phyloP scores from a whole-genome alignment of 64 coral and sea anemone genomes.

The Stichodactyla mertensii region DNA sequence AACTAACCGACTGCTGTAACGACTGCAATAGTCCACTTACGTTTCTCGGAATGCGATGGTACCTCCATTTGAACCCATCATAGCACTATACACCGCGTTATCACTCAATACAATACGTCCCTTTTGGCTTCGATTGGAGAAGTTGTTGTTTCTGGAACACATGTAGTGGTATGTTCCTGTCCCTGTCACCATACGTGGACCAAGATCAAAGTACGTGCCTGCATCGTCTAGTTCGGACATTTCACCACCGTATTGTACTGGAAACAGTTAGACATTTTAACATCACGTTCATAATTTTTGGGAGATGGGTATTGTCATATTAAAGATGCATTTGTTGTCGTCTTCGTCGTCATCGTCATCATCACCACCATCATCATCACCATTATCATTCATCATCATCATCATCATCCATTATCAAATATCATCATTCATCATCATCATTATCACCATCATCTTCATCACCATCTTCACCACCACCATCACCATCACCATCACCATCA shows the following conservation, averaged over 20 bases:
- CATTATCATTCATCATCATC: too few species aligned
- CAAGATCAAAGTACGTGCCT: conserved; percentile 90
- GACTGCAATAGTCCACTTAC: conserved; percentile 43
- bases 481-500: too few species aligned
- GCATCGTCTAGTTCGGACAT: conserved; percentile 98
- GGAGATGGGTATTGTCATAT: too few species aligned
- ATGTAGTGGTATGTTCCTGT: conserved; percentile 89
- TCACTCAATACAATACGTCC: conserved; percentile 70
- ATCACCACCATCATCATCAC: too few species aligned
- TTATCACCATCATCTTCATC: too few species aligned
- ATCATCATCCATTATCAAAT: too few species aligned
- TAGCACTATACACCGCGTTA: conserved; percentile 25
- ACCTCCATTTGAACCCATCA: conserved; percentile 73
- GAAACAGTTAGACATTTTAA: too few species aligned
- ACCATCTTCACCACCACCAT: too few species aligned
- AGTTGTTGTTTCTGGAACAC: conserved; percentile 95
- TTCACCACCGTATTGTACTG: conserved; percentile 81
- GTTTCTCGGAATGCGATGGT: conserved; percentile 47
- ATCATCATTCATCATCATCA: too few species aligned
- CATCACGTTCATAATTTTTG: too few species aligned
- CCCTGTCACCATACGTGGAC: conserved; percentile 74
- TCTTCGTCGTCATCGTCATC: too few species aligned
- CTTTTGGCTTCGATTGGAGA: conserved; percentile 96
- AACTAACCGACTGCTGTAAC: background rate
- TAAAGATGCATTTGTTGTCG: too few species aligned